Base-by-base conservation (phyloP, 2,888 invertebrate genomes). In the Ischnus inquisitorius region DNA sequence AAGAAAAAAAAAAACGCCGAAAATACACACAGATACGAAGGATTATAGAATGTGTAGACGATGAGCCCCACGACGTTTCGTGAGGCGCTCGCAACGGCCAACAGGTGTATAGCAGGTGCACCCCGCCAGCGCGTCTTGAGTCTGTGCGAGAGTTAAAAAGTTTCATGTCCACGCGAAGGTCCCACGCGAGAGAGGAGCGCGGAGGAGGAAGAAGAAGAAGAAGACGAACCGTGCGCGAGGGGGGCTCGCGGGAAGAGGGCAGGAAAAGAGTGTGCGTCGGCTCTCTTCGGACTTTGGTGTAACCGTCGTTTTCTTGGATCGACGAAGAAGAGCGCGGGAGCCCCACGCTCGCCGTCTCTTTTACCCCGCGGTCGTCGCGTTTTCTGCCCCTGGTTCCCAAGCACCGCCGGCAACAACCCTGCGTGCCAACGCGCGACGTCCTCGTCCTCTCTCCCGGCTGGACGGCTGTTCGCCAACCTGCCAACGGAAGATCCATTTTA, bases 101-200 rank as follows among this genome's bases (percentile, higher is more conserved):
- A 93, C 93, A 93, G 93, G 93, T 93, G 93, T 90, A 92, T 93
- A 92, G 93, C 92, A 92, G 92, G 92, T 92, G 91, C 90, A 89
- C 89, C 87, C 86, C 86, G 88, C 86, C 88, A 88, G 89, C 88
- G 88, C 88, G 88, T 85, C 90, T 90, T 87, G 88, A 85, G 87
- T 60, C 60, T 69, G 62, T 4, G 72, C 60, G 62, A 78, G 71
- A 82, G 81, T 60, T 88, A 87, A 91, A 90, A 89, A 89, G 88
- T 92, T 92, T 90, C 91, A 87, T 89, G 90, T 92, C 91, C 92
- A 92, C 91, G 91, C 90, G 92, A 92, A 92, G 92, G 92, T 93
- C 92, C 92, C 92, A 91, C 92, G 91, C 92, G 91, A 91, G 91
- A 91, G 91, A 89, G 86, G 87, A 51, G 76, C n/a, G 57, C 67